Evolutionary conservation across 2,113 vertebrate genomes (phyloP), one percentile per base, ranked within the genome.

Genomic region (Bujurquina vittata): DNA sequence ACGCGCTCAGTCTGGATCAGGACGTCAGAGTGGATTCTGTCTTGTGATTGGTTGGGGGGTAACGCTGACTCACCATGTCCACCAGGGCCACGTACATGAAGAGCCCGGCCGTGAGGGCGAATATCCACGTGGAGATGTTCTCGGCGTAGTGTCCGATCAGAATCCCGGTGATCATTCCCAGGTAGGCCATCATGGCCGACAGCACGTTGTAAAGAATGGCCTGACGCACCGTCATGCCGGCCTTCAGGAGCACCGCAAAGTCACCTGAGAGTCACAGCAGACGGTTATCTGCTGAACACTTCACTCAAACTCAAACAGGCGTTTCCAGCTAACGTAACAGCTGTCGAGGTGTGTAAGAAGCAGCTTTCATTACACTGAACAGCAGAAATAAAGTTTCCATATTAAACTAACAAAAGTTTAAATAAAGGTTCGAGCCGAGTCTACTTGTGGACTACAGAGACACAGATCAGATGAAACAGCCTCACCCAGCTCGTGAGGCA

Each of bases 31-130:
- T 29, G 15, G 65, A 6, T 69, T 23, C 40, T 69, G 0, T 23
- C 40, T 49, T 69, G 29, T 49, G 15, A 69, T 54, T 54, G 46
- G 49, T 52, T 55, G 18, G 0, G 69, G 43, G 8, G 5, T 4
- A 31, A 69, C 12, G 65, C 26, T 52, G 17, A 52, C 98, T 96
- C 94, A 99, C 98, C 98, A 99, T 99, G 93, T 99, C 98, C 88
- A 99, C 98, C 85, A 99, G 97, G 8, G 98, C 97, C 74, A 99
- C 97, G 2, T 99, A 99, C 97, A 99, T 95, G 95, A 99, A 99
- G 84, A 99, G 95, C 8, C 98, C 98, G 5, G 98, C 98, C 0
- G 98, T 99, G 73, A 99, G 97, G 63, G 98, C 98, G 89, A 99
- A 99, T 85, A 99, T 97, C 98, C 98, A 99, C 94, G 95, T 97